These are phyloP conservation scores for Cheilosia soror DNA, from an alignment of 2,888 invertebrate genomes.

Conservation along the genomic window DNA sequence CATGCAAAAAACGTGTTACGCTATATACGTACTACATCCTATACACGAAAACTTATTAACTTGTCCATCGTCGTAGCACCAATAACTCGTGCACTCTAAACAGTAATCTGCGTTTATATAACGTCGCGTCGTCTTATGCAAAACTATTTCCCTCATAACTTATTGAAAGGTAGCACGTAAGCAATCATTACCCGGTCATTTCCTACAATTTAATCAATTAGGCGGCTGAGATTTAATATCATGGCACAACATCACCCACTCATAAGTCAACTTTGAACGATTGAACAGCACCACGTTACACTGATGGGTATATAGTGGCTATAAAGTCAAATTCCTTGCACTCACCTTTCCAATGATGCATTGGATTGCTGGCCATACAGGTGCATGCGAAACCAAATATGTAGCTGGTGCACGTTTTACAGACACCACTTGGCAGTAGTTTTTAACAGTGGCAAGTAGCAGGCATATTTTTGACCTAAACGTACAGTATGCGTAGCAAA, in stretches of 20 bases:
- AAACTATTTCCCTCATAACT: conserved; percentile 46
- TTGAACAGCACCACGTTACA: conserved; percentile 14
- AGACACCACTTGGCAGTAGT: conserved; percentile 25
- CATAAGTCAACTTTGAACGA: conserved; percentile 60
- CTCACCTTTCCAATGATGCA: conserved; percentile 62
- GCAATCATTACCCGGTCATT: conserved; percentile 69
- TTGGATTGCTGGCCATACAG: conserved; percentile 50
- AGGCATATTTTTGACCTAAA: conserved; percentile 11
- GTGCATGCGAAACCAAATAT: conserved; percentile 61
- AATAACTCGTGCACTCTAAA: conserved; percentile 68
- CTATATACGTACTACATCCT: neutral
- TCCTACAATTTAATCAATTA: conserved; percentile 74
- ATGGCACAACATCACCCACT: conserved; percentile 72
- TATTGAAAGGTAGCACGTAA: conserved; percentile 74
- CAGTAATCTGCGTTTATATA: conserved; percentile 46
- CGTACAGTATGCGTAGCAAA: conserved; percentile 34
- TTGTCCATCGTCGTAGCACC: conserved; percentile 63
- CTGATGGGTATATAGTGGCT: conserved; percentile 1
- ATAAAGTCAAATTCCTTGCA: conserved; percentile 26
- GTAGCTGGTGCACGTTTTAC: conserved; percentile 4
- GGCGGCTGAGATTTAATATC: conserved; percentile 68
- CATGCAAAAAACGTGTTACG: conserved; percentile 66
- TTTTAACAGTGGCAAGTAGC: conserved; percentile 10
- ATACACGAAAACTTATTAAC: conserved; percentile 68
- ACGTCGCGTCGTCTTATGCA: conserved; percentile 26